Base-by-base conservation (phyloP, 2,113 vertebrate genomes). In the Geothlypis trichas region DNA sequence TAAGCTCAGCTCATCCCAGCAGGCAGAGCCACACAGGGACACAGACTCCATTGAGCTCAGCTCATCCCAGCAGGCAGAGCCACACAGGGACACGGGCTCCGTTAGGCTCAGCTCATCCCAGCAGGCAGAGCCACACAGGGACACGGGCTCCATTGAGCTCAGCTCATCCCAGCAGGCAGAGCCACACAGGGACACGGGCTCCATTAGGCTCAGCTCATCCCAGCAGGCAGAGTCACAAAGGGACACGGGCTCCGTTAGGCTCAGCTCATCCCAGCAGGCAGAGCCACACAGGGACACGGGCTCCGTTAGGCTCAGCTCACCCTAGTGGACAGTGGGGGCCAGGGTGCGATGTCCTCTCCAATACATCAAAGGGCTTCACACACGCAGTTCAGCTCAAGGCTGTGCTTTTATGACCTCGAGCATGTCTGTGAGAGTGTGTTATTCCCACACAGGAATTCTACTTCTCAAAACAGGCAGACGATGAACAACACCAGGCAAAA, bases 311-410 rank as follows among this genome's bases (percentile, higher is more conserved):
- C 33, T 57, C 80, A 62, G 15, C 15, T 58, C 52, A 15, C 6
- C 44, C 17, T 12, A 52, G 27, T 0, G 0, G 33, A 62, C 47
- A 54, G 65, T 1, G 1, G 46, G 11, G 39, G 3, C 9, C 28
- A 44, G 39, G 23, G 23, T 15, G 15, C 1, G 1, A 4, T 28
- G 74, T 11, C 73, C 52, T 59, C 31, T 27, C 37, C 33, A 33
- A 18, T 6, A 37, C 6, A 59, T 27, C 63, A 62, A 39, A 69
- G 28, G 23, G 19, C 55, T 78, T 87, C 0, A 2, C 23, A 62
- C 27, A 52, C 0, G 0, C 9, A 15, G 22, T 61, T 69, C 10
- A 37, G 37, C 33, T 46, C 39, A 39, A 69, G 4, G 5, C n/a
- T 61, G 33, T 39, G 55, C 33, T 61, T 54, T 69, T 39, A 61